These are phyloP conservation scores for Papilio gigon DNA, from an alignment of 2,888 invertebrate species.

Conservation along the genomic window DNA sequence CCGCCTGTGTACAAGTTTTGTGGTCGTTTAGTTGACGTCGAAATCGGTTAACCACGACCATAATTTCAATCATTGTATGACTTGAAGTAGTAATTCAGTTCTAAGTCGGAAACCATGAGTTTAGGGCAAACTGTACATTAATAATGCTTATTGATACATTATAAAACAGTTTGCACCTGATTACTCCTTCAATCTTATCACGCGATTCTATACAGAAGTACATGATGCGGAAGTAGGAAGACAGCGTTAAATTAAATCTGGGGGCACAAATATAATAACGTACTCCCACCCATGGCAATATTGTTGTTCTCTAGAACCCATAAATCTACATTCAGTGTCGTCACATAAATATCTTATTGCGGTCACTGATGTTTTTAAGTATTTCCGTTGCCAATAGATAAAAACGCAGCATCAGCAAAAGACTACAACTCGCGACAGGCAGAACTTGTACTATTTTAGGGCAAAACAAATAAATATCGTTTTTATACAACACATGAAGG, in stretches of 20 bases:
- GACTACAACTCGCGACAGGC: not conserved
- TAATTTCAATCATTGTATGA: not conserved
- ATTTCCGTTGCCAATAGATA: not conserved
- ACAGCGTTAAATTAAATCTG: not conserved
- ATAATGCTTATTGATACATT: not conserved
- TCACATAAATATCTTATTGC: not conserved
- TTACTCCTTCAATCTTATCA: not conserved
- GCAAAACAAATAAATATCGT: constrained; percentile 5
- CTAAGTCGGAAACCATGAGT: not conserved
- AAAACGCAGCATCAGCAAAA: not conserved
- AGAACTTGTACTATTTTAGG: not conserved
- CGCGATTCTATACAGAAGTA: not conserved
- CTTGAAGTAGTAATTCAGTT: not conserved
- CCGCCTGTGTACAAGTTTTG: constrained; percentile 78
- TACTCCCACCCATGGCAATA: too few relatives aligned
- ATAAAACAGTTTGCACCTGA: not conserved
- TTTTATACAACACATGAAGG: constrained; percentile 7
- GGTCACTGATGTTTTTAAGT: not conserved
- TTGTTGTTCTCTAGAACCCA: too few relatives aligned
- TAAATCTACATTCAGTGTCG: not conserved
- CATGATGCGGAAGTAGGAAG: not conserved
- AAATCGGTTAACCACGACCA: not conserved
- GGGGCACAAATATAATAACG: not conserved
- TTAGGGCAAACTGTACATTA: too few relatives aligned
- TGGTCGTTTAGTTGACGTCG: constrained; percentile 10